These are phyloP conservation scores for Ictidomys tridecemlineatus DNA, from an alignment of 2,113 vertebrate genomes.

Conservation along the genomic window DNA sequence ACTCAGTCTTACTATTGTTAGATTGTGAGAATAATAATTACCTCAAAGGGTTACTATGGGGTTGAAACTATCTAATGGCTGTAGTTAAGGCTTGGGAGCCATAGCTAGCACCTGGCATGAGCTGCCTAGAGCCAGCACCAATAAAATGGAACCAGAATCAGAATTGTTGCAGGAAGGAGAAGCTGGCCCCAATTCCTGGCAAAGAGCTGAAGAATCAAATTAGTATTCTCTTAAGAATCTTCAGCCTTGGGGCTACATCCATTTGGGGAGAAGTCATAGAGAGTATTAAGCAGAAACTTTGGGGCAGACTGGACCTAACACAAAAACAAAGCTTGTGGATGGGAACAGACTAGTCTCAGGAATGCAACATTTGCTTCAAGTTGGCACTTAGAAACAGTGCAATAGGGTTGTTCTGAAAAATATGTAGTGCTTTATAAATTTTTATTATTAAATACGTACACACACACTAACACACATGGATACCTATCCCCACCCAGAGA, in stretches of 20 bases:
- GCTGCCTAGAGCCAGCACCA: not conserved
- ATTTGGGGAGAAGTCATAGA: constrained; percentile 16
- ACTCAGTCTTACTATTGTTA: not conserved
- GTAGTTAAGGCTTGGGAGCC: not conserved
- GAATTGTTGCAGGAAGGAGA: constrained; percentile 34
- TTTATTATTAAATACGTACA: not conserved
- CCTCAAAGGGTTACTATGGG: not conserved
- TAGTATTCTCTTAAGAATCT: constrained; percentile 70
- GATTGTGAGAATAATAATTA: not conserved
- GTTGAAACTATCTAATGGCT: constrained; percentile 36
- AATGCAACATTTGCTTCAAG: constrained; percentile 35
- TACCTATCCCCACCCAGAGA: not conserved
- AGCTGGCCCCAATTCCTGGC: constrained; percentile 65
- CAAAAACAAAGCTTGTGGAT: constrained; percentile 55
- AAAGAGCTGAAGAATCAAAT: constrained; percentile 61
- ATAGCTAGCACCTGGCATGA: not conserved
- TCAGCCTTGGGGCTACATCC: constrained; percentile 37
- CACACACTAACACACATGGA: constrained; percentile 5
- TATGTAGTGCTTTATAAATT: constrained; percentile 21
- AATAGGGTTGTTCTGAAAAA: constrained; percentile 58
- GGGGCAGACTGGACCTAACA: not conserved
- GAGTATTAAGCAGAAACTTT: not conserved
- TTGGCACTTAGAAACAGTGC: constrained; percentile 26
- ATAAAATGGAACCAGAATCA: constrained; percentile 53
- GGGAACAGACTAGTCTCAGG: constrained; percentile 59